These are phyloP conservation scores for Ips typographus DNA, from an alignment of 1,140 invertebrate genomes.

Conservation along the genomic window DNA sequence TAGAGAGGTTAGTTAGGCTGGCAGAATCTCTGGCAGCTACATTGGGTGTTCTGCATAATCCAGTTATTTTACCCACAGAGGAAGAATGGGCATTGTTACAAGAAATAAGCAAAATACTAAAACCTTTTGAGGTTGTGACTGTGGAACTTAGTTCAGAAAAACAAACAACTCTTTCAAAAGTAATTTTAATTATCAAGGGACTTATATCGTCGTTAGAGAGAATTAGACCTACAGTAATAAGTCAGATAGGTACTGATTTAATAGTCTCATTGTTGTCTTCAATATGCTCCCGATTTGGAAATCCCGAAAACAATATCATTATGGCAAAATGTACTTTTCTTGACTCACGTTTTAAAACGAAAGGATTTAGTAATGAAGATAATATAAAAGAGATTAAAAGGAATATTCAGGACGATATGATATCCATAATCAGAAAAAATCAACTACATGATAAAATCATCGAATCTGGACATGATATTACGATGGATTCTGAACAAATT, in stretches of 20 bases:
- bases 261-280: not conserved
- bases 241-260: not conserved
- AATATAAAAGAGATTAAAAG: not conserved
- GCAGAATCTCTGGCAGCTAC: too few species aligned
- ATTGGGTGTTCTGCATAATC: slow-evolving; percentile 19
- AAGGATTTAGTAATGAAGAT: slow-evolving; percentile 18
- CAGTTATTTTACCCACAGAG: slow-evolving; percentile 4
- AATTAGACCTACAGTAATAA: not conserved
- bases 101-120: slow-evolving; percentile 1
- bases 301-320: not conserved
- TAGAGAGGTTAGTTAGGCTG: slow-evolving; percentile 35
- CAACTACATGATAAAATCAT: too few species aligned
- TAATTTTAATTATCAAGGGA: slow-evolving; percentile 36
- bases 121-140: slow-evolving; percentile 27
- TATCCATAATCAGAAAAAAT: slow-evolving; percentile 7
- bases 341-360: slow-evolving; percentile 14
- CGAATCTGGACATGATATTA: not conserved
- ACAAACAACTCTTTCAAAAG: not conserved
- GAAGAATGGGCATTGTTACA: slow-evolving; percentile 13
- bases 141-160: slow-evolving; percentile 43
- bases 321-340: slow-evolving; percentile 11
- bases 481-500: slow-evolving; percentile 1
- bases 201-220: slow-evolving; percentile 9
- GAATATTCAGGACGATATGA: slow-evolving; percentile 13
- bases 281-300: not conserved